These are phyloP conservation scores for Artemia franciscana DNA, from an alignment of 1,140 invertebrate species.

Conservation along the genomic window DNA sequence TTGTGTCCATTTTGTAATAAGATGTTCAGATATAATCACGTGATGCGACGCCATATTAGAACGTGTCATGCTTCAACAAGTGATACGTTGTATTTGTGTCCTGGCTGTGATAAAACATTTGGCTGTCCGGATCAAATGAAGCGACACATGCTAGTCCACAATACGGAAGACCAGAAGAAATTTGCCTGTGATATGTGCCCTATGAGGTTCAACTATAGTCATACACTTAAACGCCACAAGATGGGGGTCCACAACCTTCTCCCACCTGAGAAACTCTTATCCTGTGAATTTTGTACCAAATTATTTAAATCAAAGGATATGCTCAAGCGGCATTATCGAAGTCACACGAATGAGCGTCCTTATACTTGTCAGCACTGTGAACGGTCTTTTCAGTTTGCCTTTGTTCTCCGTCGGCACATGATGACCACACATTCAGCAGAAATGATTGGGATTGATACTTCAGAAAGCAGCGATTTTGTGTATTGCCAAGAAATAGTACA, in stretches of 20 bases:
- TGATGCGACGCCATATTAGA: background rate
- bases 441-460: too few relatives aligned
- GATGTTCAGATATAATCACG: background rate
- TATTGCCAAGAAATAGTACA: too few relatives aligned
- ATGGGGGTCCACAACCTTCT: conserved; percentile 4
- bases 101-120: background rate
- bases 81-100: background rate
- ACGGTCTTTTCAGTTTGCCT: background rate
- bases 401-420: background rate
- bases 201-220: background rate
- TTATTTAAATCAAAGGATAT: conserved; percentile 5
- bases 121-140: background rate
- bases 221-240: background rate
- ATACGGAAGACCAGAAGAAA: background rate
- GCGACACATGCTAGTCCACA: background rate
- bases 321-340: conserved; percentile 10
- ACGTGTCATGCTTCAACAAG: background rate
- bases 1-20: background rate
- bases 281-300: conserved; percentile 8
- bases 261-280: conserved; percentile 3
- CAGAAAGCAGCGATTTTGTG: too few relatives aligned
- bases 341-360: conserved; percentile 9
- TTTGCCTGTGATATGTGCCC: background rate
- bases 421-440: background rate
- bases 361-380: background rate